Base-by-base conservation (phyloP, 1,140 invertebrate genomes). In the Zaprionus inermis region DNA sequence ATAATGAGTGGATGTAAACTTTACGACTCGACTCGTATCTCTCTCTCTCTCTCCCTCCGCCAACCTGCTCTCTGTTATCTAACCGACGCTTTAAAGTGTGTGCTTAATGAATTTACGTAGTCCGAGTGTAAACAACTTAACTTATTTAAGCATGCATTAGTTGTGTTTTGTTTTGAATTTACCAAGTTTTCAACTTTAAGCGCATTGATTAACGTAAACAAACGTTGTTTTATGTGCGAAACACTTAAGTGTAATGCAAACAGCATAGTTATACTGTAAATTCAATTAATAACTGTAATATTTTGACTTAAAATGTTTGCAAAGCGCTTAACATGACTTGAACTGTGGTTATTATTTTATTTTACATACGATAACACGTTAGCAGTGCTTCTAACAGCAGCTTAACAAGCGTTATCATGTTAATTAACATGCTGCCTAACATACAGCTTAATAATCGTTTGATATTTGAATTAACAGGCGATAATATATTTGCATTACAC, bases 1-100 rank as follows among this genome's bases (percentile, higher is more conserved):
- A 59, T 68, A 59, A 71, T 71, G 51, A 56, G 58, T 46, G 14
- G 59, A 55, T 28, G 36, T 28, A 24, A 52, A 59, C 51, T 20
- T 20, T 14, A 36, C 22, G 60, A 52, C 24, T 14, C 44, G 6
- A 22, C 28, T 28, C 49, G n/a, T n/a, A n/a, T 28, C 51, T 20
- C 51, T 36, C 51, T 18, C 12, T 11, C 36, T 30, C 32, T 16
- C 20, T 36, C 11, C 12, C 11, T 11, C 5, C 3, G 4, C 4
- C 14, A 4, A 1, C 12, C 12, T 0, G 0, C 20, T 30, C 24
- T 30, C 16, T 20, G 30, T 56, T 14, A 49, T 20, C 44, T 16
- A 44, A 24, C 20, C 38, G 24, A 44, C 28, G 36, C 34, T 70
- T 61, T 52, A 49, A 61, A 70, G 12, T 61, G 49, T 38, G n/a